These are phyloP conservation scores for Turnix velox DNA, from an alignment of 2,113 vertebrate species.

Conservation along the genomic window DNA sequence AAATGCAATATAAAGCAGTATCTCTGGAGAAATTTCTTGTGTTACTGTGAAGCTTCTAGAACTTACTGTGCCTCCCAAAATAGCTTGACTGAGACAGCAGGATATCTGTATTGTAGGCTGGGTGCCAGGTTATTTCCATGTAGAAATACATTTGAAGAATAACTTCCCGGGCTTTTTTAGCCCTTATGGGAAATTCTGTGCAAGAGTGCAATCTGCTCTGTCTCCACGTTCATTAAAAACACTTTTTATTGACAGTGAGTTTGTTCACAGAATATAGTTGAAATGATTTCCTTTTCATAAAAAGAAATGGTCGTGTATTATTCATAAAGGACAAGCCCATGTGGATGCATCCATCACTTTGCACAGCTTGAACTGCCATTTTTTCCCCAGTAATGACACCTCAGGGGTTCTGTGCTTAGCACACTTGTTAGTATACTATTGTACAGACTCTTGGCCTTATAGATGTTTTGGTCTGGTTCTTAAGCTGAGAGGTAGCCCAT, in stretches of 20 bases:
- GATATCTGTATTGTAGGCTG: slow-evolving; percentile 22
- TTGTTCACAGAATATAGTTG: background rate
- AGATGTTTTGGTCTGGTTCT: background rate
- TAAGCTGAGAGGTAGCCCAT: background rate
- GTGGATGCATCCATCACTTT: background rate
- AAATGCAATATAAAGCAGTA: background rate
- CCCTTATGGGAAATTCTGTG: background rate
- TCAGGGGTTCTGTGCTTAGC: background rate
- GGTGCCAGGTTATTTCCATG: background rate
- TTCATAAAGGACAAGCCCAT: background rate
- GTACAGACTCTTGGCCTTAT: background rate
- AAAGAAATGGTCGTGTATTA: fast-evolving
- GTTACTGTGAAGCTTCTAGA: slow-evolving; percentile 13
- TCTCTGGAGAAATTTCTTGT: background rate
- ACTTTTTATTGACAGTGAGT: background rate
- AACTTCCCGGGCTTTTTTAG: background rate
- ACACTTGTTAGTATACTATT: background rate
- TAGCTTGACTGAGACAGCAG: background rate
- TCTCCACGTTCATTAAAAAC: background rate
- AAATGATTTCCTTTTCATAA: background rate
- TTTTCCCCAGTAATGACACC: fast-evolving
- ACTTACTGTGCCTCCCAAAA: background rate
- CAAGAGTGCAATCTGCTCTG: background rate
- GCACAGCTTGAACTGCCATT: background rate
- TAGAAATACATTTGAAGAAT: background rate